A percentile compares a stretch with the other conserved stretches of the same genome.
Evolutionary conservation across 1,140 invertebrate species (phyloP).

Genomic region (Parapsyche elsis): DNA sequence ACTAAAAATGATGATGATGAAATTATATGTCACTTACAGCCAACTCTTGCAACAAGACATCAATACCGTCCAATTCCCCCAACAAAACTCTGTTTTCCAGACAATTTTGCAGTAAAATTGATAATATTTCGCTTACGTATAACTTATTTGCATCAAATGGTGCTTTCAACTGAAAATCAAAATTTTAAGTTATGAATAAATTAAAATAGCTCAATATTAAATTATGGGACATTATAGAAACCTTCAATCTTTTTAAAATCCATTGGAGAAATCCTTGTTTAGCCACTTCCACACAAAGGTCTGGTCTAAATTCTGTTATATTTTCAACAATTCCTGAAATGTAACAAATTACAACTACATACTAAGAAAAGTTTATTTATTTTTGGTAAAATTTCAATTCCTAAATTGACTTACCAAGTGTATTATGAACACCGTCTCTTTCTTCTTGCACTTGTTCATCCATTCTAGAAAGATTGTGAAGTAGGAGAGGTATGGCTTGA

Average conservation of each 20-base stretch:
- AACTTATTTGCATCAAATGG: constrained; percentile 97
- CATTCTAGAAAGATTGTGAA: constrained; percentile 93
- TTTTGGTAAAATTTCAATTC: constrained; percentile 39
- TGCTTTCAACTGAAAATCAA: constrained; percentile 69
- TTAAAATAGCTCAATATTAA: not conserved
- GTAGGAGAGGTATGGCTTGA: constrained; percentile 90
- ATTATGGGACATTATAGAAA: constrained; percentile 63
- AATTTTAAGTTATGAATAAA: no score
- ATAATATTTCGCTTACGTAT: constrained; percentile 95
- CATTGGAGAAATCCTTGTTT: constrained; percentile 92
- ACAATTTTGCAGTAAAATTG: constrained; percentile 93
- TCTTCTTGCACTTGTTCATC: constrained; percentile 96
- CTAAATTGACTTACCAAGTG: constrained; percentile 73
- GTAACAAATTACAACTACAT: no score
- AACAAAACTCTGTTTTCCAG: constrained; percentile 85
- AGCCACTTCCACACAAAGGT: constrained; percentile 84
- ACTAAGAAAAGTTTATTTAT: constrained; percentile 56
- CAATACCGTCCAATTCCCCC: constrained; percentile 95
- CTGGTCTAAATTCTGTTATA: constrained; percentile 89
- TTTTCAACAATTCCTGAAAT: constrained; percentile 88
- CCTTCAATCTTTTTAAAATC: constrained; percentile 90
- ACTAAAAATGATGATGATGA: no score
- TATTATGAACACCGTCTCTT: constrained; percentile 95
- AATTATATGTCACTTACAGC: constrained; percentile 74
- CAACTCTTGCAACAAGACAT: constrained; percentile 94